Base-by-base conservation (phyloP, 2,797 vertebrate species). In the Diplodus sargus region DNA sequence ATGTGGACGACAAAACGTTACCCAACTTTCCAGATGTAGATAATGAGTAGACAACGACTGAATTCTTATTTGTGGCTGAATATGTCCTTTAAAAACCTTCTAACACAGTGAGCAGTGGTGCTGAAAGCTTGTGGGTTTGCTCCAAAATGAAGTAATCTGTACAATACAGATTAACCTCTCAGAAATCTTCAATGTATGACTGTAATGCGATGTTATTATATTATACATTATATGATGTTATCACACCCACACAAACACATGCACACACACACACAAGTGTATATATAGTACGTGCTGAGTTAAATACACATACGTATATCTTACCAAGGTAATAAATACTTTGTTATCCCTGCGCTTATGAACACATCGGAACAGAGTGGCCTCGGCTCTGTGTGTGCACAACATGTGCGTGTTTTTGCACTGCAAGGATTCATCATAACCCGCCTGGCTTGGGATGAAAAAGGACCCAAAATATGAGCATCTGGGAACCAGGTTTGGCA, bases 401-500 rank as follows among this genome's bases (percentile, higher is more conserved):
- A 54, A 34, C 12, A 69, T 82, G 70, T 77, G 78, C 63, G 52
- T 57, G 5, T 16, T 56, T 73, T 66, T 78, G 10, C n/a, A 51
- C n/a, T 28, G 42, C 13, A 49, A 73, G 71, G 28, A 30, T 84
- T 30, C 49, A 73, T 13, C 51, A n/a, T 53, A 64, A 66, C n/a
- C 53, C n/a, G 39, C 20, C 34, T 87, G 81, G 78, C 76, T 68
- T 42, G 10, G 20, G 81, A 85, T 82, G 54, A 86, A 69, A 89
- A 85, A 72, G n/a, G 3, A 16, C 25, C 28, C 18, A 43, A 71
- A 81, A 84, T 79, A 87, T 18, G 12, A 73, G 74, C 91, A 93
- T 92, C 90, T 94, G 93, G 91, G 76, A 45, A 49, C 64, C 90
- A 92, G 85, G 47, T 89, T 73, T 53, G 59, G 54, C 45, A 65